phyloP scores from a whole-genome alignment of 2,113 vertebrate species.

The Anguilla japonica region DNA sequence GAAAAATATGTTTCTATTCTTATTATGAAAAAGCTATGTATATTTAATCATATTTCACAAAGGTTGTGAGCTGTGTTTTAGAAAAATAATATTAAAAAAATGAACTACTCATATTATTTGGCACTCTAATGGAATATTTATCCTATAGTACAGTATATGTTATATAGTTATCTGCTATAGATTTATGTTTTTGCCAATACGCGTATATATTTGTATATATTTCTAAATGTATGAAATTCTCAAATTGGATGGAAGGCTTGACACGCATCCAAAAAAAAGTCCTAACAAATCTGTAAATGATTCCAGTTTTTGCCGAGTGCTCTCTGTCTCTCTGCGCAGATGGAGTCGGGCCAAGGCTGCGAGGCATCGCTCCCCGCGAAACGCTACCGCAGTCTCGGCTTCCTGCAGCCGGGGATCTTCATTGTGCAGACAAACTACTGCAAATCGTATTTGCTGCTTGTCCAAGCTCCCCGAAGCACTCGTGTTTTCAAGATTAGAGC shows the following conservation, averaged over 20 bases:
- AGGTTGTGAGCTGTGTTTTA: too few species aligned
- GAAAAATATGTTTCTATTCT: neutral
- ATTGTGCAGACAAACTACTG: constrained; percentile 3
- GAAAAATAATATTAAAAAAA: too few species aligned
- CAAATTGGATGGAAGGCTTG: neutral
- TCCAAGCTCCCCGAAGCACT: neutral
- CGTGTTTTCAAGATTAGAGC: neutral
- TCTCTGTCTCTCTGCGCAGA: neutral
- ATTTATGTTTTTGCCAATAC: neutral
- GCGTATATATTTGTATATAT: neutral
- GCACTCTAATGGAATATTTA: too few species aligned
- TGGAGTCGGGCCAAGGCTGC: neutral
- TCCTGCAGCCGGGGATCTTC: constrained; percentile 1
- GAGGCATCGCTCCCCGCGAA: neutral
- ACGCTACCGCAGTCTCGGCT: neutral
- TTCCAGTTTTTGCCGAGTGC: neutral
- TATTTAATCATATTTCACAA: too few species aligned
- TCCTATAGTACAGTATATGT: neutral
- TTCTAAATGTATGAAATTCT: neutral
- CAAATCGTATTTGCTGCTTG: constrained; percentile 6
- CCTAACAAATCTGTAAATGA: constrained; percentile 1
- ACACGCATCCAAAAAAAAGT: constrained; percentile 16
- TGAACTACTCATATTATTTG: too few species aligned
- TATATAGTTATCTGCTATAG: neutral
- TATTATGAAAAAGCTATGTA: neutral